Evolutionary conservation across 2,113 vertebrate genomes (phyloP).

Genomic region (Oncorhynchus keta): DNA sequence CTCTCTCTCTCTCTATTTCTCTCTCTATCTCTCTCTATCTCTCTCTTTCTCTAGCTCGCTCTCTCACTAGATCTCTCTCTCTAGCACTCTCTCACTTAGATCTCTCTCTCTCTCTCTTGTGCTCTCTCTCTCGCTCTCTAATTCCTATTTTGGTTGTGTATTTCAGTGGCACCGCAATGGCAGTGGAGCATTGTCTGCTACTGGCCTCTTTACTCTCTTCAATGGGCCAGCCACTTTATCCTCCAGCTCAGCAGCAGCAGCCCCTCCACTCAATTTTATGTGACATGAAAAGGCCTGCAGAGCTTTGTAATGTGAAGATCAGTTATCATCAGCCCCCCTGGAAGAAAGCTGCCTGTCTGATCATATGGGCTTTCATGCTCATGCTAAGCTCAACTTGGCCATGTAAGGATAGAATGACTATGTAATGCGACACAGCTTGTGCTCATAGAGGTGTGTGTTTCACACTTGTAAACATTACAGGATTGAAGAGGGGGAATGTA

Average conservation of each 20-base stretch:
- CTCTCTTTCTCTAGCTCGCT: too few species aligned
- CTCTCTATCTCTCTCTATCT: too few species aligned
- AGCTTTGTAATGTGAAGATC: constrained; percentile 79
- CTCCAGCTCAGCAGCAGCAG: constrained; percentile 50
- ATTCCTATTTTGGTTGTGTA: constrained; percentile 65
- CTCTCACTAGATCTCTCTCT: not conserved
- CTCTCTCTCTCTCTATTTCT: too few species aligned
- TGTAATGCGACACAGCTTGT: not conserved
- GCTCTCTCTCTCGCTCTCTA: constrained; percentile 41
- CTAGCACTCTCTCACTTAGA: not conserved
- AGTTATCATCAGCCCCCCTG: constrained; percentile 63
- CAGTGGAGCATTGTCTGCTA: constrained; percentile 66
- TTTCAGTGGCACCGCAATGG: constrained; percentile 44
- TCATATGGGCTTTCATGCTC: constrained; percentile 70
- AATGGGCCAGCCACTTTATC: constrained; percentile 71
- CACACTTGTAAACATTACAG: too few species aligned
- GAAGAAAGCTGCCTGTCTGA: constrained; percentile 65
- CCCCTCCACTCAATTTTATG: constrained; percentile 70
- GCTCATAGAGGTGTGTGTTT: not conserved
- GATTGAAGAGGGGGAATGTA: too few species aligned
- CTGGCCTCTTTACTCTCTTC: constrained; percentile 66
- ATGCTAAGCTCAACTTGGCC: not conserved
- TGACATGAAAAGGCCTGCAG: constrained; percentile 78
- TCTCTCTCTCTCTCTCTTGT: constrained; percentile 13
- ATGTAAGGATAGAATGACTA: not conserved